Base-by-base conservation (phyloP, 2,113 vertebrate species). In the Myrmecobius fasciatus region DNA sequence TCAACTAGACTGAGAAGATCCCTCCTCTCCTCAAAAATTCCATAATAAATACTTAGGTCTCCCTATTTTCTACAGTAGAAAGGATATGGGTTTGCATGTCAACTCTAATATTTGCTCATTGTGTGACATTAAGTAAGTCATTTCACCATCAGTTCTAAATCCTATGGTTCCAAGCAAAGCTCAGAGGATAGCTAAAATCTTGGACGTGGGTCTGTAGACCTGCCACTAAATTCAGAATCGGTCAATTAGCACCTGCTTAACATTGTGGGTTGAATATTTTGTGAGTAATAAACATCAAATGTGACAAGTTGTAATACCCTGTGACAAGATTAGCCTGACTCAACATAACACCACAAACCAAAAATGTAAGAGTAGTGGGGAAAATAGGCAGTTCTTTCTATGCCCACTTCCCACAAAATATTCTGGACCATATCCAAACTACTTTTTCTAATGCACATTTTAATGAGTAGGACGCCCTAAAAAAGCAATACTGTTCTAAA, bases 221-320 rank as follows among this genome's bases (percentile, higher is more conserved):
- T 94, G 51, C 43, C 51, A 17, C 1, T 95, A 46, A 91, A 95
- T 94, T 95, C 89, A 83, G 43, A 53, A 48, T 52, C 51, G 14
- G 49, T 90, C 89, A 56, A 20, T 26, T 54, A 93, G 7, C 17
- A 91, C 51, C 54, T 94, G 53, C 56, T 93, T 53, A 8, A 60
- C 88, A 89, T 0, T 25, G 14, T 31, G 92, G 48, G 49, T 8
- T 95, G 49, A 92, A 52, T 88, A 10, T 56, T 47, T 93, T 95
- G 67, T 52, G 46, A 90, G 43, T 46, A 94, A 90, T 49, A 92
- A 67, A 36, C 67, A 52, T 54, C 53, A 89, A 47, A 88, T 36
- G 52, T 47, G 43, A 53, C n/a, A 88, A 91, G 94, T 52, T 95
- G 36, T 88, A 94, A 92, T 60, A 92, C 25, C 92, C 91, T 49